Base-by-base conservation (phyloP, 2,797 vertebrate species). In the Xiphophorus birchmanni region DNA sequence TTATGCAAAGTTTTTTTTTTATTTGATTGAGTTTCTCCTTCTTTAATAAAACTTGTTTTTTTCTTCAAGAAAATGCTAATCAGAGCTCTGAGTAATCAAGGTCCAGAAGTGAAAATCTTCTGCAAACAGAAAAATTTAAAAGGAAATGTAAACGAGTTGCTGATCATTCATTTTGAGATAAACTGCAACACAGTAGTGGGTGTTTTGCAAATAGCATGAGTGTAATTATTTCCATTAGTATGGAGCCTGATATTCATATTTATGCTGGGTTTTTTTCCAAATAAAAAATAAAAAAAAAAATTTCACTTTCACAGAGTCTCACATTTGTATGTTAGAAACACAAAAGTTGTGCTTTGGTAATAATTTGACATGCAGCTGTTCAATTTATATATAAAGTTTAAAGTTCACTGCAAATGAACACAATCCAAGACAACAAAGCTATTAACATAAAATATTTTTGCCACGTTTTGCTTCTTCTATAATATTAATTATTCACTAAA, bases 31-130 rank as follows among this genome's bases (percentile, higher is more conserved):
- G 50, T 40, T 77, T 50, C 56, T 81, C 78, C 72, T 52, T 15
- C 44, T 60, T 76, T 44, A 71, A 32, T 37, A 45, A 44, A 67
- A 82, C 44, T 56, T 50, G 48, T 50, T 80, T 75, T 63, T 72
- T 78, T 44, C 71, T 54, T 12, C 48, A 69, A 32, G 72, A 74
- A 87, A 88, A 76, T 69, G 82, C 79, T 81, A 85, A 86, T 26
- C 11, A 18, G 60, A 67, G n/a, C 80, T 77, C 78, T 32, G 44
- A 37, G 60, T 73, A 79, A 89, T 87, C 76, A 74, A 77, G 63
- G 74, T 82, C 54, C 76, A 76, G 52, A 44, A 69, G 52, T 74
- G 42, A 80, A 82, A 80, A 80, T 47, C 60, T 65, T 74, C 75
- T 48, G n/a, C 52, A 80, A 74, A 80, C 54, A 78, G 21, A 77